phyloP scores from a whole-genome alignment of 1,140 invertebrate genomes.

The Caenorhabditis briggsae region DNA sequence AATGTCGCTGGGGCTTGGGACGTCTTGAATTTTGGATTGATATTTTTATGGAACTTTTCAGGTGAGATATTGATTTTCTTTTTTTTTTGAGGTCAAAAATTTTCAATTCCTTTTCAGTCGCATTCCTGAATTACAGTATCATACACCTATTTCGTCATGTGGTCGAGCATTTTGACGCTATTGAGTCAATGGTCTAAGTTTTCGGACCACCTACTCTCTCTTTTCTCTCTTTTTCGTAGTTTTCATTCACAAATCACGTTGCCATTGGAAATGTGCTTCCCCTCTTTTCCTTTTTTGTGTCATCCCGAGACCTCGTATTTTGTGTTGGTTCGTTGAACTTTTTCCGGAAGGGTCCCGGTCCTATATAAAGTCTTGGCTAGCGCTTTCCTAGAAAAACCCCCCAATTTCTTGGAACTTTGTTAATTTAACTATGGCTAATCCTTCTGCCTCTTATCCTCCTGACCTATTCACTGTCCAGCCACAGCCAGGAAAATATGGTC shows the following conservation, averaged over 20 bases:
- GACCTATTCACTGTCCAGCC: conserved; percentile 21
- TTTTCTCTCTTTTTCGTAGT: background rate
- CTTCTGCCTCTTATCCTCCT: background rate
- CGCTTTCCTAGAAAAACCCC: background rate
- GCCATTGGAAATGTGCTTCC: background rate
- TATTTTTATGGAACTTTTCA: too few relatives aligned
- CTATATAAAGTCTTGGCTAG: background rate
- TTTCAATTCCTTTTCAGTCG: too few relatives aligned
- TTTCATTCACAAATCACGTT: conserved; percentile 23
- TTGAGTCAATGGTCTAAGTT: too few relatives aligned
- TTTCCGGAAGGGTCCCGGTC: too few relatives aligned
- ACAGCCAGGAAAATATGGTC: background rate
- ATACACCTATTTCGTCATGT: too few relatives aligned
- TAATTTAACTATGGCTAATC: background rate
- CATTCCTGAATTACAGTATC: too few relatives aligned
- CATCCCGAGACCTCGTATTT: background rate
- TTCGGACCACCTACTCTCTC: too few relatives aligned
- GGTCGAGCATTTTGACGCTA: too few relatives aligned
- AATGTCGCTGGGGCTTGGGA: too few relatives aligned
- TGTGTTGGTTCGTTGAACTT: background rate
- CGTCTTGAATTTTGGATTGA: too few relatives aligned
- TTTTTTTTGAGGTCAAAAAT: too few relatives aligned
- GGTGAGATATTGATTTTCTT: too few relatives aligned
- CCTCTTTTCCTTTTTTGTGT: background rate
- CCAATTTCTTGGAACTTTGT: background rate